Evolutionary conservation across 2,113 vertebrate genomes (phyloP), one percentile per base, ranked within the genome.

Genomic region (Podocnemis expansa): DNA sequence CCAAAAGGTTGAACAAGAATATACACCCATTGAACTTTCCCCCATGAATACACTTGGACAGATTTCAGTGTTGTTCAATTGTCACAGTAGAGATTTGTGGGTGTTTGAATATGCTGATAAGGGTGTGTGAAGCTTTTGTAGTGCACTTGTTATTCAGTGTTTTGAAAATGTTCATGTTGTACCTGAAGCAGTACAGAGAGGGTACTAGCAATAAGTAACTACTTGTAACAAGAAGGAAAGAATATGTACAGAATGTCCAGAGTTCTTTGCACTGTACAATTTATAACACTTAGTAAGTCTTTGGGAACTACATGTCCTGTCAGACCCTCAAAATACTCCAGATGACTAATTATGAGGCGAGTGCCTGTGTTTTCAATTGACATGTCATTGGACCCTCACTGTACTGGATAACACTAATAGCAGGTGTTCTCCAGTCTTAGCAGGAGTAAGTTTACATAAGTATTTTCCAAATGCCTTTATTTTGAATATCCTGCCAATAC

Each of bases 401-500:
- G 5, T 52, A 73, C 27, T 34, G 60, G 16, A 63, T 63, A 31
- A 0, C 10, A 80, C 8, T 63, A 3, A 73, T 17, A 41, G 3
- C 1, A 4, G 3, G 47, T 79, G 38, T 52, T 43, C 21, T 38
- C 22, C 80, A 22, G 2, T 16, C 60, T 13, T 1, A n/a, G 4
- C 31, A 67, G 55, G 31, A 75, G 63, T 10, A 13, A 10, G 5
- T 41, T n/a, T 2, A 8, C 5, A 24, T 2, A 5, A 38, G 29
- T 2, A 5, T 45, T 31, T 16, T 31, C 58, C 10, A 0, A 4
- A 0, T 5, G 79, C 56, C 21, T 56, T 13, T 2, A 3, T 0
- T 31, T 17, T 2, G 7, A 8, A 5, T 5, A 9, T 6, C 67
- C 79, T n/a, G 6, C 31, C 85, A 5, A 0, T 1, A 10, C 2